Evolutionary conservation across 2,888 invertebrate species (phyloP).

Genomic region (Criorhina ranunculi): DNA sequence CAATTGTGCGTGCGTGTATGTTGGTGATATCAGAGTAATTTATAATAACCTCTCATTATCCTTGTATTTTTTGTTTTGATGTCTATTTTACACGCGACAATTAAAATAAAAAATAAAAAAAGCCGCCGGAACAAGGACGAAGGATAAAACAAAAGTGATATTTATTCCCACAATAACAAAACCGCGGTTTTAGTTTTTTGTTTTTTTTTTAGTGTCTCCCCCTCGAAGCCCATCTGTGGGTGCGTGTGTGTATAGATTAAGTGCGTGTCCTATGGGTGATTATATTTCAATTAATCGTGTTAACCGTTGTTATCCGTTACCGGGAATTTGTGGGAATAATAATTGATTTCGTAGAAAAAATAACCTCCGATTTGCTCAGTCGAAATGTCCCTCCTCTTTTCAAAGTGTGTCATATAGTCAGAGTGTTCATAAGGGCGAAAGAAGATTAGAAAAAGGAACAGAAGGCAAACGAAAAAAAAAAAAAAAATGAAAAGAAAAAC

Average conservation of each 20-base stretch:
- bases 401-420: background rate
- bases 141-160: slow-evolving; percentile 33
- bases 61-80: background rate
- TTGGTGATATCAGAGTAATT: slow-evolving; percentile 43
- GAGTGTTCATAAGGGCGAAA: slow-evolving; percentile 47
- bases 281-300: slow-evolving; percentile 67
- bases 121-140: background rate
- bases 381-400: slow-evolving; percentile 64
- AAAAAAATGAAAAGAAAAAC: slow-evolving; percentile 30
- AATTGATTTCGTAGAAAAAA: background rate
- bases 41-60: slow-evolving; percentile 51
- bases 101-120: slow-evolving; percentile 4
- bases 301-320: slow-evolving; percentile 40
- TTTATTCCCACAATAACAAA: slow-evolving; percentile 44
- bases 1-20: slow-evolving; percentile 8
- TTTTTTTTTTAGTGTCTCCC: background rate
- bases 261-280: slow-evolving; percentile 47
- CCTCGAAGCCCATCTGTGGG: background rate
- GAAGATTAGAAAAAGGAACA: slow-evolving; percentile 22
- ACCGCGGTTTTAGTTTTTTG: slow-evolving; percentile 19
- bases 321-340: slow-evolving; percentile 15
- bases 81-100: slow-evolving; percentile 22
- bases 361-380: slow-evolving; percentile 33
- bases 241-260: slow-evolving; percentile 17
- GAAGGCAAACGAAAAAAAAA: slow-evolving; percentile 30